Percentiles rank a stretch among this genome's conserved stretches.
phyloP scores from a whole-genome alignment of 1,140 invertebrate genomes.

The Camponotus vicinus region DNA sequence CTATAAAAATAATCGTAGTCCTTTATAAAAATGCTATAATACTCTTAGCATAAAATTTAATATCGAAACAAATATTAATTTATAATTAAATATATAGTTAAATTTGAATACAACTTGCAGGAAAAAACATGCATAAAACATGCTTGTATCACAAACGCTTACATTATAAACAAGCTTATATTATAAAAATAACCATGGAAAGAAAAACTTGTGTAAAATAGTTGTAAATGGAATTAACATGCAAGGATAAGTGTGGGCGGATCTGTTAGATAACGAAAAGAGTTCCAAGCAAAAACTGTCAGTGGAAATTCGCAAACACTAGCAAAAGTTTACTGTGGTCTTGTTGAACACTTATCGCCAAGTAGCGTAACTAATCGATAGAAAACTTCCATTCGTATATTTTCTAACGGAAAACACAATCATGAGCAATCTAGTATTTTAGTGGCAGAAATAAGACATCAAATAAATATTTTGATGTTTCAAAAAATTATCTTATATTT shows the following conservation, averaged over 20 bases:
- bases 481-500: background rate
- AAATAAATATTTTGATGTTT: background rate
- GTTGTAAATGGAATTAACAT: background rate
- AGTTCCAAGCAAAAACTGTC: background rate
- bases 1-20: background rate
- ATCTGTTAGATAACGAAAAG: constrained; percentile 10
- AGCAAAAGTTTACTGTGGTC: constrained; percentile 29
- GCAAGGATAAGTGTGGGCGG: background rate
- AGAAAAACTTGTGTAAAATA: background rate
- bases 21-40: constrained; percentile 3
- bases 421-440: background rate
- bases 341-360: background rate
- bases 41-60: background rate
- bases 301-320: constrained; percentile 18
- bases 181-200: background rate
- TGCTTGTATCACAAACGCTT: too few species aligned
- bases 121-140: background rate
- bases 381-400: constrained; percentile 32
- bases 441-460: background rate
- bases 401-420: constrained; percentile 11
- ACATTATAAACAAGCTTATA: background rate
- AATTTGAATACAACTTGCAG: background rate
- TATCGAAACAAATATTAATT: background rate
- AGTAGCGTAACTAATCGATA: constrained; percentile 41
- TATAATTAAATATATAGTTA: background rate